Evolutionary conservation across 2,113 vertebrate species (phyloP).

Genomic region (Dolichotis patagonum): DNA sequence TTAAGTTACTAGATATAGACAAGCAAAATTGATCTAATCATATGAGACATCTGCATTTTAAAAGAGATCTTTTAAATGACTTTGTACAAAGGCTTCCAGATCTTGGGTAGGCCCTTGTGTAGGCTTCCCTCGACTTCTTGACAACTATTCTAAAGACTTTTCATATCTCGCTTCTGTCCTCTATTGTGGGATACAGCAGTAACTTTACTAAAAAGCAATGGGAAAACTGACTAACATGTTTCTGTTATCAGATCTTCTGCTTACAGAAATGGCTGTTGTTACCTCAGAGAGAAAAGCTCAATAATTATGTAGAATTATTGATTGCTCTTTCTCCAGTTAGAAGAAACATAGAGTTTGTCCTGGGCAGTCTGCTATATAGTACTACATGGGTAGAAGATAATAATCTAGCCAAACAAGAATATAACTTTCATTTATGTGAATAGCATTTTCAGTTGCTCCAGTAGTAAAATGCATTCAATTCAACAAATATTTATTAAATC

Average conservation of each 20-base stretch:
- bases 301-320: background rate
- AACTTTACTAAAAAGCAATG: background rate
- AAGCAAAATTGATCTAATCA: too few relatives aligned
- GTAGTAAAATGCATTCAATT: constrained; percentile 30
- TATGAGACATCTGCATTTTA: background rate
- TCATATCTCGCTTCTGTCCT: background rate
- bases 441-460: background rate
- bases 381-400: background rate
- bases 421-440: background rate
- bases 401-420: background rate
- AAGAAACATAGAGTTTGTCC: background rate
- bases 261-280: background rate
- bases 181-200: background rate
- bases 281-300: constrained; percentile 21
- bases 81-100: background rate
- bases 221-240: background rate
- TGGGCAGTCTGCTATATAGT: background rate
- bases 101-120: background rate
- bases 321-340: background rate
- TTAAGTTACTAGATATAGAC: too few relatives aligned
- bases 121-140: background rate
- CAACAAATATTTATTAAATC: constrained; percentile 6
- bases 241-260: background rate
- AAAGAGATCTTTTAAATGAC: background rate
- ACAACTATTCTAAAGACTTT: background rate